These are phyloP conservation scores for Nannoperca australis DNA, from an alignment of 2,797 vertebrate genomes.

Conservation along the genomic window DNA sequence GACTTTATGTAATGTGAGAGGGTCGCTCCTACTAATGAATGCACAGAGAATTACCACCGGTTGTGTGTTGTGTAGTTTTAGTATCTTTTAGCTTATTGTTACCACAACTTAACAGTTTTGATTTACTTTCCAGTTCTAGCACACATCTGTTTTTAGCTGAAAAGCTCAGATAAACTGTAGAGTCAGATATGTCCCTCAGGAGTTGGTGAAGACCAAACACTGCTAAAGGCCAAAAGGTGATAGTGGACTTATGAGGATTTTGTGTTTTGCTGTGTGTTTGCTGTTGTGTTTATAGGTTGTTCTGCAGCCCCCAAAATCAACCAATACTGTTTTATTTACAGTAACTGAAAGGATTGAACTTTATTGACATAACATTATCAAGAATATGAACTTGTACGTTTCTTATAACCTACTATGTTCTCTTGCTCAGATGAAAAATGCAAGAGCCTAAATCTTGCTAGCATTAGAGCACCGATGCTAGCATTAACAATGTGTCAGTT, in stretches of 20 bases:
- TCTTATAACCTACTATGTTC: background rate
- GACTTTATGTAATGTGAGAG: background rate
- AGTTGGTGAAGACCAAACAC: background rate
- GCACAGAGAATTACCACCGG: background rate
- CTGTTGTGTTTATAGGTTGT: background rate
- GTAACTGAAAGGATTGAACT: too few species aligned
- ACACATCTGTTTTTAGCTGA: too few species aligned
- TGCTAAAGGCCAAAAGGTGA: background rate
- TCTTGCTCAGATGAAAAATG: background rate
- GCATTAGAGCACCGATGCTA: background rate
- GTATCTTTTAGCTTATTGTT: background rate
- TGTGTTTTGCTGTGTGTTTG: background rate
- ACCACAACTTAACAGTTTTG: background rate
- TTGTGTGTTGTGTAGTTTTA: background rate
- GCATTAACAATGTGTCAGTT: background rate
- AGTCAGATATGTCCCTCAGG: background rate
- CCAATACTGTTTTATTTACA: too few species aligned
- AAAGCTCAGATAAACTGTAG: background rate
- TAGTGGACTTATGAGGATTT: background rate
- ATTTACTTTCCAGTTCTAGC: background rate
- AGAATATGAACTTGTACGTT: too few species aligned
- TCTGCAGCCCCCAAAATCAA: background rate
- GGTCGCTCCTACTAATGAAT: background rate
- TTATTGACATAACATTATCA: too few species aligned
- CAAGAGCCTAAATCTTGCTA: background rate